Conservation (phyloP, 2,797 vertebrate species). For the Gymnothorax reevesii region DNA sequence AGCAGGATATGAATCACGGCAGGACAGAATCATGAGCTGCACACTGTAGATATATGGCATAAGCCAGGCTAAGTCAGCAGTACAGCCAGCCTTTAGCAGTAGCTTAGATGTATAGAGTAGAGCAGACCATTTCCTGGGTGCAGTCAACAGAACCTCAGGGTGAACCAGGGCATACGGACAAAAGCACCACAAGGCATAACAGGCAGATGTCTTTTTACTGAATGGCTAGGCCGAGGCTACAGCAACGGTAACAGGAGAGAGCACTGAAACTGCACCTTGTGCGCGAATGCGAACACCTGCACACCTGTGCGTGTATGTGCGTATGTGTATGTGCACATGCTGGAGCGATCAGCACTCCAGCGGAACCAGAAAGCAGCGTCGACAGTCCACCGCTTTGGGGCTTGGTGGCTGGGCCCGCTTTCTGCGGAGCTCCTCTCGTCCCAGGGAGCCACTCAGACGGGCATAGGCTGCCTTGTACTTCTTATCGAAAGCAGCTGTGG, state of each 20-base stretch:
- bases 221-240: slow-evolving; percentile 23
- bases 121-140: slow-evolving; percentile 5
- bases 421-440: slow-evolving; percentile 78
- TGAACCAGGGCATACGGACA: slow-evolving; percentile 39
- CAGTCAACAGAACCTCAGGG: slow-evolving; percentile 11
- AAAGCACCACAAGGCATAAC: slow-evolving; percentile 37
- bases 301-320: not conserved
- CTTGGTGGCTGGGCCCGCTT: slow-evolving; percentile 81
- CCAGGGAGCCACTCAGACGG: slow-evolving; percentile 73
- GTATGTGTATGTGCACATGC: not conserved
- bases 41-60: not conserved
- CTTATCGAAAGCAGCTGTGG: slow-evolving; percentile 85
- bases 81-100: slow-evolving; percentile 10
- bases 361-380: slow-evolving; percentile 83
- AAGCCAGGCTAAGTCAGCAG: slow-evolving; percentile 6
- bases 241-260: slow-evolving; percentile 44
- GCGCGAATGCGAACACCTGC: slow-evolving; percentile 10
- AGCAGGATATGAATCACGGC: slow-evolving; percentile 9
- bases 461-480: slow-evolving; percentile 81
- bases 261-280: slow-evolving; percentile 25
- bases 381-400: slow-evolving; percentile 85
- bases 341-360: slow-evolving; percentile 79
- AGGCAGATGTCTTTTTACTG: slow-evolving; percentile 31
- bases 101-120: not conserved
- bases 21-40: not conserved